These are phyloP conservation scores for Cydia splendana DNA, from an alignment of 1,140 invertebrate species.

Conservation along the genomic window DNA sequence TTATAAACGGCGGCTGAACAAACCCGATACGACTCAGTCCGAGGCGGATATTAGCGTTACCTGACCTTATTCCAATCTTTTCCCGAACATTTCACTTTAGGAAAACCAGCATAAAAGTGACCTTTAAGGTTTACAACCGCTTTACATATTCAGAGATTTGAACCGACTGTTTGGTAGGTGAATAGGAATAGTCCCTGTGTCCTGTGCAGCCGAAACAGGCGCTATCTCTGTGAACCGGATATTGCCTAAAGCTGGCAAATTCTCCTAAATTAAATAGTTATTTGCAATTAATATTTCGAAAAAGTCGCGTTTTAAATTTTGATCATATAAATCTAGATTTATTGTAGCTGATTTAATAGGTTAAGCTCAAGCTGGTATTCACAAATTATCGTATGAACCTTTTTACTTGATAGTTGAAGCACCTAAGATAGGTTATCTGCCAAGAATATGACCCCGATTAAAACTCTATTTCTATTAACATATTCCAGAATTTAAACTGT, in stretches of 20 bases:
- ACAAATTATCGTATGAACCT: no score
- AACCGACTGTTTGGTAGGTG: background rate
- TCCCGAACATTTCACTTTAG: background rate
- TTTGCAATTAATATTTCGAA: constrained; percentile 7
- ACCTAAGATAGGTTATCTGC: no score
- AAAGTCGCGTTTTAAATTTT: background rate
- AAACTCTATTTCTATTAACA: no score
- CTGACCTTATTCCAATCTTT: background rate
- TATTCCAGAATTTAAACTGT: no score
- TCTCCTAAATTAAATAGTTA: background rate
- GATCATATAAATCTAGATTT: background rate
- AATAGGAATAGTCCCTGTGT: background rate
- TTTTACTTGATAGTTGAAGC: no score
- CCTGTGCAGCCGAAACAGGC: constrained; percentile 2
- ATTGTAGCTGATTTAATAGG: background rate
- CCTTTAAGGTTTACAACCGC: background rate
- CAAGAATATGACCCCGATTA: no score
- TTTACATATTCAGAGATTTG: background rate
- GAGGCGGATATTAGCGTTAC: constrained; percentile 18
- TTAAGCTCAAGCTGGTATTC: no score
- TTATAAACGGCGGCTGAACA: constrained; percentile 1
- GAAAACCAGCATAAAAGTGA: background rate
- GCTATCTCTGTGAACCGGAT: constrained; percentile 10
- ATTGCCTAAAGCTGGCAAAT: constrained; percentile 9
- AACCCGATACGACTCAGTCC: constrained; percentile 18